Conservation (phyloP, 2,113 vertebrate species). For the Scortum barcoo region DNA sequence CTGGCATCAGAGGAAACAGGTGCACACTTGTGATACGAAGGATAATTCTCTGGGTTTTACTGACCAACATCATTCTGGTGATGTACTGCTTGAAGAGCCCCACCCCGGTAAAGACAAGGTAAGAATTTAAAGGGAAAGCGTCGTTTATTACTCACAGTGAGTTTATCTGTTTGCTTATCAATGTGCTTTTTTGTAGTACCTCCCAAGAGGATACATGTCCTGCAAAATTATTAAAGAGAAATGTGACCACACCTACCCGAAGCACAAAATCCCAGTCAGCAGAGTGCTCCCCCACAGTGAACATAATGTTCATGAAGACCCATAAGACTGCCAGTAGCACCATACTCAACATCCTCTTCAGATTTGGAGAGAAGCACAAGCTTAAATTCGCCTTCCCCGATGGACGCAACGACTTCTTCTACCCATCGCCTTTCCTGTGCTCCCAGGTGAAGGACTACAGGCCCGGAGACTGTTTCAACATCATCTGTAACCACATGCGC, state of each 20-base stretch:
- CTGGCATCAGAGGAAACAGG: conserved; percentile 72
- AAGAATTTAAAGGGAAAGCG: not conserved
- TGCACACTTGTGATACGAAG: conserved; percentile 83
- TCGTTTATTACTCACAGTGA: not conserved
- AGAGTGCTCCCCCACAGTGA: conserved; percentile 84
- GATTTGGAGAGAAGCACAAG: conserved; percentile 92
- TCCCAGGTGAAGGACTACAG: conserved; percentile 91
- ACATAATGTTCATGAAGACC: conserved; percentile 98
- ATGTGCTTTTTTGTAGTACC: conserved; percentile 75
- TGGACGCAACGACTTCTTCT: conserved; percentile 93
- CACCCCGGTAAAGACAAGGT: conserved; percentile 84
- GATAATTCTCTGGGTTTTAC: conserved; percentile 86
- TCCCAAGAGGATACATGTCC: conserved; percentile 81
- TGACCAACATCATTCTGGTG: conserved; percentile 89
- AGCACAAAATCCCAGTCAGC: not conserved
- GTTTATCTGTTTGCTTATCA: not conserved
- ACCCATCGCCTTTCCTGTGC: conserved; percentile 89
- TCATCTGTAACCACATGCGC: conserved; percentile 97
- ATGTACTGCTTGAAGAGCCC: conserved; percentile 85
- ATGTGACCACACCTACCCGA: fast-evolving
- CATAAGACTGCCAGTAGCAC: conserved; percentile 98
- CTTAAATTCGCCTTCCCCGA: conserved; percentile 93
- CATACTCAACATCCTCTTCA: conserved; percentile 95
- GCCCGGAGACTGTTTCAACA: conserved; percentile 91
- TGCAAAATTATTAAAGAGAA: fast-evolving